phyloP scores from a whole-genome alignment of 2,113 vertebrate species.

The Baryphthengus martii region DNA sequence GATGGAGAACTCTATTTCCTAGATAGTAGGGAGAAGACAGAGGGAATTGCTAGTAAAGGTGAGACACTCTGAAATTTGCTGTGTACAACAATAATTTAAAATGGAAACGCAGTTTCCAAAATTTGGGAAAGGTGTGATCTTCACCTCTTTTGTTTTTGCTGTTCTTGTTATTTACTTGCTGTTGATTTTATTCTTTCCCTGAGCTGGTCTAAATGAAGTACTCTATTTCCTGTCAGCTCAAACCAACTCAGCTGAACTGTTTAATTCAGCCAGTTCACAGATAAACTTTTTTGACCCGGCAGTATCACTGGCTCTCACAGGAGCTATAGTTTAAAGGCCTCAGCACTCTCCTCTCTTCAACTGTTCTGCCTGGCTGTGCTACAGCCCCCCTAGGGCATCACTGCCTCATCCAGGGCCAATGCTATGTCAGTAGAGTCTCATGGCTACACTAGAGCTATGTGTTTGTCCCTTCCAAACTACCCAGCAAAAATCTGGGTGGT shows the following conservation, averaged over 20 bases:
- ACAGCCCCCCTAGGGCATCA: background rate
- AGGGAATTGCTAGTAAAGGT: background rate
- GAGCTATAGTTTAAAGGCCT: background rate
- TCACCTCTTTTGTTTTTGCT: background rate
- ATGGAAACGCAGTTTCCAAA: background rate
- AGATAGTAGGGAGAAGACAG: background rate
- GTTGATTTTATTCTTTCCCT: background rate
- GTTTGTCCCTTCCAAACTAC: background rate
- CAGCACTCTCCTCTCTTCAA: background rate
- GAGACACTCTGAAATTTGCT: background rate
- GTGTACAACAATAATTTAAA: background rate
- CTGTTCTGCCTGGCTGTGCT: background rate
- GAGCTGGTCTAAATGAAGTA: background rate
- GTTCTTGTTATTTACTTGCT: background rate
- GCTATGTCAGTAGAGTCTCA: background rate
- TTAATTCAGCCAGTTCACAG: background rate
- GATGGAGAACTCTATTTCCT: background rate
- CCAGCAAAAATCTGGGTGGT: background rate
- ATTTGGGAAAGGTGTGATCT: background rate
- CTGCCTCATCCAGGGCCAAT: background rate
- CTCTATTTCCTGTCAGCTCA: background rate
- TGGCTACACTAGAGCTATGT: background rate
- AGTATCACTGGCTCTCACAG: background rate
- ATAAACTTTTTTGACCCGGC: background rate
- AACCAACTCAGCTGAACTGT: background rate